Evolutionary conservation across 2,113 vertebrate genomes (phyloP), one percentile per base, ranked within the genome.

Genomic region (Apistogramma diplotaenia): DNA sequence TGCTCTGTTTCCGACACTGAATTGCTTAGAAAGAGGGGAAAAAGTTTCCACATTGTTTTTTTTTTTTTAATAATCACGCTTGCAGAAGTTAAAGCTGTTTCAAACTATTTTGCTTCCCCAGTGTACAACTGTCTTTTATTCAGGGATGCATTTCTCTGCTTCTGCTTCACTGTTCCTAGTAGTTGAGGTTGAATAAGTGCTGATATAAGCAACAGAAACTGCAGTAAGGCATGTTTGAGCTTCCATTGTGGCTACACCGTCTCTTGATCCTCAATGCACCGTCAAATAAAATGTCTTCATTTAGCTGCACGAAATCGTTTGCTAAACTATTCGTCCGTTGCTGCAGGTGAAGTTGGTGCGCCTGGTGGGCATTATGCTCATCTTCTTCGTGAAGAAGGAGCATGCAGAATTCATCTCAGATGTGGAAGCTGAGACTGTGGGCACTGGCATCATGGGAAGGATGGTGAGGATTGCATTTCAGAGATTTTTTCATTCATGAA

Each of bases 401-500:
- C 96, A 97, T 2, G 98, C 97, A 4, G 76, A 94, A 12, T 92
- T 96, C 86, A 89, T 99, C 87, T 96, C 97, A 0, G 97, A 98
- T 29, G 95, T 99, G 92, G 97, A 98, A 93, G 94, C 93, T 0
- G 98, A 98, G 91, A 96, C 94, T 0, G 97, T 99, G 76, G 98
- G 98, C 70, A 99, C 98, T n/a, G 98, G 98, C 79, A 97, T 99
- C 91, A 99, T 99, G 98, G 97, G 98, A 46, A 96, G 97, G 79
- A 99, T 99, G 98, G 98, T 99, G 93, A 96, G 96, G 16, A 53
- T 21, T 16, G 10, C 25, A 78, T 79, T 10, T 67, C 49, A 27
- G 16, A 53, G 25, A 35, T 9, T 16, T 31, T 2, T 1, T 40
- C 8, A 31, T 35, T 35, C 4, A 40, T 65, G 61, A 8, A 65